These are phyloP conservation scores for Ascidia mentula DNA, from an alignment of 23 tunicate genomes.

Conservation along the genomic window DNA sequence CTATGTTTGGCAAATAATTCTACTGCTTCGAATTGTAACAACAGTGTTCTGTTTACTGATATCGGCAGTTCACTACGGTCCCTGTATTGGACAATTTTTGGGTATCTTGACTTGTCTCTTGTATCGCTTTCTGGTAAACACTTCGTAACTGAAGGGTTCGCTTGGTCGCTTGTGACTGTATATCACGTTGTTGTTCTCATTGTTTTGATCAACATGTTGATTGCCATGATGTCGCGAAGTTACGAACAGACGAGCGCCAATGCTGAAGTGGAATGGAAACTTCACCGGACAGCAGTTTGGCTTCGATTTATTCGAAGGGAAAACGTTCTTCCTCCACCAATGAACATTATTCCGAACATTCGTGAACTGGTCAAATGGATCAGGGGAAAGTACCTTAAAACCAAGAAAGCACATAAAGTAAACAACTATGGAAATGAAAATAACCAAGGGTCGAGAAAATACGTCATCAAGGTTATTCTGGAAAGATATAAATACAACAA, in stretches of 20 bases:
- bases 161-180: constrained; percentile 10
- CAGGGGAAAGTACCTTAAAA: too few species aligned
- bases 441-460: too few species aligned
- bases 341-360: too few species aligned
- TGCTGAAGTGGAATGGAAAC: constrained; percentile 79
- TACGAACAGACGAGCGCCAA: constrained; percentile 63
- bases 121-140: constrained; percentile 23
- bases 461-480: too few species aligned
- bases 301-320: constrained; percentile 79
- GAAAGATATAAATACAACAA: too few species aligned
- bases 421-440: too few species aligned
- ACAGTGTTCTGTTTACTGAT: constrained; percentile 9
- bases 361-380: too few species aligned
- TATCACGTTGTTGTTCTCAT: constrained; percentile 80
- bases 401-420: too few species aligned
- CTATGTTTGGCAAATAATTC: neutral
- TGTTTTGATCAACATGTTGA: constrained; percentile 83
- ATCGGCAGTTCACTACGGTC: constrained; percentile 23
- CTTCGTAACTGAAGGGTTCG: constrained; percentile 28
- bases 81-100: constrained; percentile 80
- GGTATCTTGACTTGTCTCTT: constrained; percentile 38
- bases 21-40: neutral
- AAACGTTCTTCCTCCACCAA: constrained; percentile 77
- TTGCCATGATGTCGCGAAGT: constrained; percentile 89
- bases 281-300: constrained; percentile 71